phyloP scores from a whole-genome alignment of 2,113 vertebrate species.

The Fregetta grallaria region DNA sequence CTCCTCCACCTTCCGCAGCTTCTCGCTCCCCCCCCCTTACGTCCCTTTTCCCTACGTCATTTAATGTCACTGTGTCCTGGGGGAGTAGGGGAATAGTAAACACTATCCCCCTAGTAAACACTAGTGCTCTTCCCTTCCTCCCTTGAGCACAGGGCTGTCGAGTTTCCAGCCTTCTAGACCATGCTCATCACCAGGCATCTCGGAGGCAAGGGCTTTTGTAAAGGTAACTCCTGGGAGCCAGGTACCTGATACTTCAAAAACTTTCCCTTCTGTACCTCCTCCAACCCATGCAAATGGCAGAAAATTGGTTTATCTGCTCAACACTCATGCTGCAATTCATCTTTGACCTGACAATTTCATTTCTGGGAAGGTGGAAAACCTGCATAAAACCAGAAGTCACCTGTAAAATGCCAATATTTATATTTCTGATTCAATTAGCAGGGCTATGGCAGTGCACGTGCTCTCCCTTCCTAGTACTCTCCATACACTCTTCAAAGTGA shows the following conservation, averaged over 20 bases:
- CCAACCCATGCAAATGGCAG: not conserved
- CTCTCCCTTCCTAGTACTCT: not conserved
- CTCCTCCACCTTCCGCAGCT: not conserved
- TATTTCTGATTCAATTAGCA: not conserved
- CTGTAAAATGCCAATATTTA: not conserved
- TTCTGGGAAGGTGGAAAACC: not conserved
- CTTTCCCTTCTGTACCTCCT: not conserved
- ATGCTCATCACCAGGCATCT: too few species aligned
- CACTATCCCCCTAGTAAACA: too few species aligned
- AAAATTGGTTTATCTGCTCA: not conserved
- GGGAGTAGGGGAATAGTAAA: not conserved
- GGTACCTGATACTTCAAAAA: not conserved
- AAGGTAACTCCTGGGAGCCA: not conserved
- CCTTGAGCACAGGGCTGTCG: not conserved
- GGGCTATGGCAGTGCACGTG: rapidly evolving
- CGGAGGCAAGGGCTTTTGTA: not conserved
- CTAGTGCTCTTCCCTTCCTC: not conserved
- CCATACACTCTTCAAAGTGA: not conserved
- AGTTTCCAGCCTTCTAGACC: not conserved
- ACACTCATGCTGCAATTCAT: not conserved
- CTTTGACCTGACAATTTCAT: not conserved
- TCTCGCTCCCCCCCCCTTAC: rapidly evolving
- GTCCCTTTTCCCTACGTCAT: not conserved
- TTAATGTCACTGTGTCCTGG: not conserved
- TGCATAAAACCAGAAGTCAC: not conserved